Percentiles rank a stretch among this genome's conserved stretches.
Evolutionary conservation across 2,888 invertebrate species (phyloP).

Genomic region (Oscheius onirici): DNA sequence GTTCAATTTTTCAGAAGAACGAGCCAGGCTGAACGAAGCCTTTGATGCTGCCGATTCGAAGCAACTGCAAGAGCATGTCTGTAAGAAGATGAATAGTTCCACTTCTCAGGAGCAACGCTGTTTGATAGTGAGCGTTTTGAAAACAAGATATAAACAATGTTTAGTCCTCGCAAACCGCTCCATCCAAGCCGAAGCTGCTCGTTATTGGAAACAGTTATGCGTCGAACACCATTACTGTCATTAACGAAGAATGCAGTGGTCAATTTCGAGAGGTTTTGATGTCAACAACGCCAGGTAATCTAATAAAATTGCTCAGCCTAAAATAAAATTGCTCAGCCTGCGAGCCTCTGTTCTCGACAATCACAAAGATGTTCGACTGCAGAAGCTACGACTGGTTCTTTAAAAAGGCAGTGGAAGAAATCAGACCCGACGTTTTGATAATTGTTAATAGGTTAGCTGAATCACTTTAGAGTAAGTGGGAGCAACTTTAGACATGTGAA

Average conservation of each 20-base stretch:
- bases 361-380: background rate
- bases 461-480: background rate
- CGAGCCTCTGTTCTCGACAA: constrained; percentile 3
- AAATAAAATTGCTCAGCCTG: constrained; percentile 9
- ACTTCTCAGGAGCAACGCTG: background rate
- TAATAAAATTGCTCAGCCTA: too few relatives aligned
- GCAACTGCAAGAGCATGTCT: background rate
- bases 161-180: background rate
- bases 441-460: constrained; percentile 6
- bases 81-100: background rate
- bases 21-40: constrained; percentile 1
- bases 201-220: constrained; percentile 24
- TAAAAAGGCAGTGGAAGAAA: background rate
- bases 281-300: background rate
- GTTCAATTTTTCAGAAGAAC: background rate
- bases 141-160: background rate
- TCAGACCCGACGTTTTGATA: background rate
- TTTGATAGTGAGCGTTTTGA: background rate
- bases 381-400: background rate
- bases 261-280: background rate
- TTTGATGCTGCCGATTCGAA: constrained; percentile 2
- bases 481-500: background rate
- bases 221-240: background rate
- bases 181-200: background rate
- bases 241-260: background rate